Percentiles rank a stretch among this genome's conserved stretches.
Conservation (phyloP, 2,113 vertebrate genomes). For the Oceanodroma tethys region DNA sequence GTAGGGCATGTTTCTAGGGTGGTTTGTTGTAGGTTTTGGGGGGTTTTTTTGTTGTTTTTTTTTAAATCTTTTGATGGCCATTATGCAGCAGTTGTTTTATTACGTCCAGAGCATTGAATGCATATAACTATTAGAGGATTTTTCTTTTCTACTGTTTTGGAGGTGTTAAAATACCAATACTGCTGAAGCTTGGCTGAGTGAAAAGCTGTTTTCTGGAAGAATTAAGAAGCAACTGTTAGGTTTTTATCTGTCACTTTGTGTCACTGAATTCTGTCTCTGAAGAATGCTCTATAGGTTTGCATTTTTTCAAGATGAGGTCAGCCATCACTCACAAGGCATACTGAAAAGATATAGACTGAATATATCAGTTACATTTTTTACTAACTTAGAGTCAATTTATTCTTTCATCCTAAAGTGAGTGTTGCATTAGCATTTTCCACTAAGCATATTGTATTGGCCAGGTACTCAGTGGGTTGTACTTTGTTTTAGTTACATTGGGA, state of each 20-base stretch:
- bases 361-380: background rate
- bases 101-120: background rate
- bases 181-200: background rate
- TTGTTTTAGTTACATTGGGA: background rate
- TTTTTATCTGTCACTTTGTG: background rate
- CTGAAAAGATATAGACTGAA: background rate
- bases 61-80: background rate
- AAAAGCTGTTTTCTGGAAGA: background rate
- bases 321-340: background rate
- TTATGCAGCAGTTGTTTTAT: background rate
- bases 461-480: background rate
- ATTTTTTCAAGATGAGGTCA: background rate
- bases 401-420: background rate
- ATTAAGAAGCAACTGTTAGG: background rate
- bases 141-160: background rate
- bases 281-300: background rate
- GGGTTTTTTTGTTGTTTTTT: background rate
- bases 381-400: background rate
- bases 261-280: background rate
- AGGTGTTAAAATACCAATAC: background rate
- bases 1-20: background rate
- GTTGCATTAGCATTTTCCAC: background rate
- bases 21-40: background rate
- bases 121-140: background rate
- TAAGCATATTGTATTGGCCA: background rate